phyloP scores from a whole-genome alignment of 2,797 vertebrate genomes.

The Okamejei kenojei region DNA sequence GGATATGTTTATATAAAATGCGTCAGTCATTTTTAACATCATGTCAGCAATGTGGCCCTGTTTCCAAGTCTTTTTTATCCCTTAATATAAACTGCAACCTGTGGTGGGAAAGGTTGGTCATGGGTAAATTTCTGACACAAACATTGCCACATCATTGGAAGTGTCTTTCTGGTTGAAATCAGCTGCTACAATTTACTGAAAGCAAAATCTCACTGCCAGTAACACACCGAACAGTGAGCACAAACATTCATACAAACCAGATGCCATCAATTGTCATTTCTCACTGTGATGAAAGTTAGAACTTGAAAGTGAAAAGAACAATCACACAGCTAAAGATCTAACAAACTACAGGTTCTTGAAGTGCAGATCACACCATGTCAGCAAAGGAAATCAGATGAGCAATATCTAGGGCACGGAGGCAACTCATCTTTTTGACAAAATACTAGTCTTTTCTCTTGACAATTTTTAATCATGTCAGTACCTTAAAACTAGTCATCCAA shows the following conservation, averaged over 20 bases:
- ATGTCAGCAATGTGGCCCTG: not conserved
- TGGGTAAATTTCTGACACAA: not conserved
- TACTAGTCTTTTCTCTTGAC: no score
- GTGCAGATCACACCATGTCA: not conserved
- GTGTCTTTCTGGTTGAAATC: not conserved
- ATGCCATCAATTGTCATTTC: conserved; percentile 4
- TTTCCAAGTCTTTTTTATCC: not conserved
- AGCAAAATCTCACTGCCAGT: not conserved
- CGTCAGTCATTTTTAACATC: not conserved
- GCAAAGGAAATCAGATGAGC: not conserved
- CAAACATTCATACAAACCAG: not conserved
- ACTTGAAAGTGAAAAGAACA: not conserved
- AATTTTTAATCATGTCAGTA: not conserved
- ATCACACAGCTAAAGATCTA: not conserved
- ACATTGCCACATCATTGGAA: conserved; percentile 14
- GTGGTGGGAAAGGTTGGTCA: no score
- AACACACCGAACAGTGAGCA: not conserved
- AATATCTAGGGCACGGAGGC: not conserved
- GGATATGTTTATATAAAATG: not conserved
- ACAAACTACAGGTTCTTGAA: not conserved
- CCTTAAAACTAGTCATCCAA: not conserved
- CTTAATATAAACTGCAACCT: not conserved
- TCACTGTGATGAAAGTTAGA: conserved; percentile 7
- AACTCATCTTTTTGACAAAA: not conserved
- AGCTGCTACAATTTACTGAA: not conserved